phyloP scores from a whole-genome alignment of 2,888 invertebrate genomes.

The Eurytoma adleriae region DNA sequence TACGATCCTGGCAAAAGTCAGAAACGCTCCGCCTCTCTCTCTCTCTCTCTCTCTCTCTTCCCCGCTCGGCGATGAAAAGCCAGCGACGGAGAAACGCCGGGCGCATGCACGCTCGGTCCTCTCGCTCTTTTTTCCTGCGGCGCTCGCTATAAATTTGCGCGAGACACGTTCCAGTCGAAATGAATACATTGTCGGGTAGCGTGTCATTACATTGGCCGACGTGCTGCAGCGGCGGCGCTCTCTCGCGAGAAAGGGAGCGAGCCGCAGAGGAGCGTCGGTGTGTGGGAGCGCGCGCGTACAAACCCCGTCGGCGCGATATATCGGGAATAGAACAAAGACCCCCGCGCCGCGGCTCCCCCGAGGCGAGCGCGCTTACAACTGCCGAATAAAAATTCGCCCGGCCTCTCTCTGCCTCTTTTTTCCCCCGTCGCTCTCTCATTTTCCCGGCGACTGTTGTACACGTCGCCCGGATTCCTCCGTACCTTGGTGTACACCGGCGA shows the following conservation, averaged over 20 bases:
- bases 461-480: slow-evolving; percentile 29
- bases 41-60: not conserved
- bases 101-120: not conserved
- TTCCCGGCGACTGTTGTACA: slow-evolving; percentile 55
- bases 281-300: not conserved
- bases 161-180: slow-evolving; percentile 55
- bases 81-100: slow-evolving; percentile 22
- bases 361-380: slow-evolving; percentile 66
- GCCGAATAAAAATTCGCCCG: slow-evolving; percentile 70
- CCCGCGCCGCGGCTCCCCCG: slow-evolving; percentile 37
- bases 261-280: slow-evolving; percentile 12
- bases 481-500: slow-evolving; percentile 60
- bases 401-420: slow-evolving; percentile 58
- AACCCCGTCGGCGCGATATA: slow-evolving; percentile 49
- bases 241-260: not conserved
- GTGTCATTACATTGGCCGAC: slow-evolving; percentile 53
- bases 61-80: slow-evolving; percentile 44
- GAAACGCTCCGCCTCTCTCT: not conserved
- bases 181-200: slow-evolving; percentile 54
- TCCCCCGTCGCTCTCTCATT: slow-evolving; percentile 58
- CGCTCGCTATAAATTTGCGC: slow-evolving; percentile 51
- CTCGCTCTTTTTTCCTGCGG: slow-evolving; percentile 14
- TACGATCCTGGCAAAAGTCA: slow-evolving; percentile 20
- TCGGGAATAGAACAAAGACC: slow-evolving; percentile 55
- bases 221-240: slow-evolving; percentile 24